Base-by-base conservation (phyloP, 2,888 invertebrate genomes). In the Zhengitettix transpicula region DNA sequence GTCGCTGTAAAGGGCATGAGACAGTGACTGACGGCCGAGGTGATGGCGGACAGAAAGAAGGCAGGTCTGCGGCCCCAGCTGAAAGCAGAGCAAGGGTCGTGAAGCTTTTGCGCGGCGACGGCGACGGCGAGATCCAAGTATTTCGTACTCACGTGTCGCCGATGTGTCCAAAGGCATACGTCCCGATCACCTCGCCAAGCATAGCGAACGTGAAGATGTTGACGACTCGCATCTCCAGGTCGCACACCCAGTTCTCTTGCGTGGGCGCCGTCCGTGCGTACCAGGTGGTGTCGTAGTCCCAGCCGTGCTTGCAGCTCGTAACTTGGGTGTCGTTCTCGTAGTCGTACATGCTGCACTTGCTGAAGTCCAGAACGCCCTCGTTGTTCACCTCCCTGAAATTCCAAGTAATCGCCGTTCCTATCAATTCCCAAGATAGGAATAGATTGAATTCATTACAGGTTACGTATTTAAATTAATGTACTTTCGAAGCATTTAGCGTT, bases 161-260 rank as follows among this genome's bases (percentile, higher is more conserved):
- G 7, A 61, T 55, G 69, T 78, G 77, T 62, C 80, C 80, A 67
- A 81, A 77, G 63, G 78, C 68, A 67, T 80, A 74, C 42, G 78
- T 77, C 55, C 81, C 81, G 58, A 78, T 65, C 61, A 80, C 76
- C 69, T 79, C 79, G 42, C 79, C 78, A 59, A 78, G 70, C 65
- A 77, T 75, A 61, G 73, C 72, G 65, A 75, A 71, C 42, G 77
- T 77, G 66, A 81, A 76, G 42, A 77, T 73, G 70, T 80, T 79
- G 60, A 80, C 76, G 59, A 77, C 75, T 64, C 75, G 74, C 63
- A 79, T 70, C 64, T 75, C 74, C 66, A 76, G 74, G 44, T 75
- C 74, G 66, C 81, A 81, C 16, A 81, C 78, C 81, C 80, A 81
- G 68, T 79, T 66, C 69, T 77, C 73, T 61, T 76, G 71, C 3